Evolutionary conservation across 2,888 invertebrate species (phyloP), one percentile per base, ranked within the genome.

Genomic region (Synanthedon vespiformis): DNA sequence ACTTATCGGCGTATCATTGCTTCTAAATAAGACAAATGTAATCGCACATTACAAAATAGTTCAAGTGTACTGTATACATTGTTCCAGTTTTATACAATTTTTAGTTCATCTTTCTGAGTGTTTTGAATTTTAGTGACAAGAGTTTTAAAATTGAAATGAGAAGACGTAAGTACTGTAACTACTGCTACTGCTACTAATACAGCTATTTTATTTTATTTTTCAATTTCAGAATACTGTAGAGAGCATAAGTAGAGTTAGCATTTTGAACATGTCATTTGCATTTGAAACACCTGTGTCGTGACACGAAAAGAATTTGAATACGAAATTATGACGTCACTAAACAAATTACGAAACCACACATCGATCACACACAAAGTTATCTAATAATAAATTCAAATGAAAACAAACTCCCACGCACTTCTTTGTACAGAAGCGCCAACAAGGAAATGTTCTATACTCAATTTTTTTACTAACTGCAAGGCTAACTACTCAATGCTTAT

Each of bases 401-500:
- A 44, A 44, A 44, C 44, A 44, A 44, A 44, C 44, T 44, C 44
- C 44, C 44, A 44, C 44, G 14, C 44, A 34, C 34, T 34, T 34
- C 34, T 34, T 34, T 44, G 44, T 53, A 57, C 57, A 58, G 63
- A 67, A 67, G 62, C 58, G 58, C 60, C 61, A 59, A 64, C 65
- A 58, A 70, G 70, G 67, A 70, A 70, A 65, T 65, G 61, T 61
- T 64, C 61, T 12, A 60, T 66, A 67, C 65, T 44, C 55, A 61
- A 61, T 69, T 70, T 34, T 34, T 69, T 69, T 68, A 65, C 64
- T 58, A 61, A 61, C 58, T 41, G 61, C 72, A 71, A 71, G 72
- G 71, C 62, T 62, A 69, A 64, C 67, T 54, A 59, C 57, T 55
- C 50, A 53, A 54, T 52, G 52, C 53, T 18, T 34, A 34, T 34